Base-by-base conservation (phyloP, 1,140 invertebrate genomes). In the Mizuhopecten yessoensis region DNA sequence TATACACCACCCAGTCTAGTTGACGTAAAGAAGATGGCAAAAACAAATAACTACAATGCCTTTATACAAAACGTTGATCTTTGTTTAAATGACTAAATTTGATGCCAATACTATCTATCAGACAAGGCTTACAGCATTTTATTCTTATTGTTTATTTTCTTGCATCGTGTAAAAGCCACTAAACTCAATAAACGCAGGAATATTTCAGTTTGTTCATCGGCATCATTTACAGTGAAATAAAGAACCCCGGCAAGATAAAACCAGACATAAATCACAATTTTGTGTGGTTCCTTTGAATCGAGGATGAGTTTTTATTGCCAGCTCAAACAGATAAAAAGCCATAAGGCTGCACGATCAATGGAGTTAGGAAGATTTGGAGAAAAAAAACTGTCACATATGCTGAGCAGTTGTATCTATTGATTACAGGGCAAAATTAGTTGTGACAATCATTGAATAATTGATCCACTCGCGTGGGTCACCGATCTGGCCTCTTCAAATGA, bases 261-360 rank as follows among this genome's bases (percentile, higher is more conserved):
- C 9, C 57, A n/a, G n/a, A n/a, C 57, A 75, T 75, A 75, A 75
- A 75, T 75, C 57, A 75, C 57, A 75, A 75, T 75, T 75, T 75
- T 75, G 57, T 75, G 57, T 75, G 57, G 23, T 75, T 75, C 57
- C 57, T 75, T 75, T 75, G 57, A 75, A 75, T 75, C 57, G n/a
- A 75, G 57, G 57, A 75, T 75, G 57, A 75, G 57, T 75, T 75
- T 75, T 75, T 75, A 75, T 75, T 29, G 57, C 57, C n/a, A 75
- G n/a, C 57, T 29, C 57, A 75, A 75, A 75, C 57, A 75, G 57
- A 75, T 75, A 75, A 75, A 75, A 75, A 75, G 57, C 57, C 57
- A 75, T 75, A 75, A 75, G 57, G 57, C 57, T 75, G 20, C 57
- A 75, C 57, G 57, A 75, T 75, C 57, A 75, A 75, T 75, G 57